Base-by-base conservation (phyloP, 2,888 invertebrate genomes). In the Cephus runcator region DNA sequence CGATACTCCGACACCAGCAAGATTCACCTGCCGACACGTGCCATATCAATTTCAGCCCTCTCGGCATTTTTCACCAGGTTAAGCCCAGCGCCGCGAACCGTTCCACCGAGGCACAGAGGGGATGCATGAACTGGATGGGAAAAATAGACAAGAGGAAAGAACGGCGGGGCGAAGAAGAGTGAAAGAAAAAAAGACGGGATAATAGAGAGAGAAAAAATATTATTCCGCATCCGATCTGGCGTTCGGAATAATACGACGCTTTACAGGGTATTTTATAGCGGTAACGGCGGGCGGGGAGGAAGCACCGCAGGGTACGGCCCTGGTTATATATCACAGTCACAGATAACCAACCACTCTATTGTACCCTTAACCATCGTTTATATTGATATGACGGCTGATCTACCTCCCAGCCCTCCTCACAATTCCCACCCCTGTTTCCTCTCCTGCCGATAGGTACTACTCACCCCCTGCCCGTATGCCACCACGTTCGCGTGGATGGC, bases 281-380 rank as follows among this genome's bases (percentile, higher is more conserved):
- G 74, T 34, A 35, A 35, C 36, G 71, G 76, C 34, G 73, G 76
- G 69, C n/a, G 12, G 75, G 76, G 73, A 71, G 75, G 34, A 73
- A 36, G 36, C 15, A n/a, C 69, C 35, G n/a, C 36, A 40, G 79
- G 74, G 73, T 78, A 79, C 78, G 80, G 69, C 73, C 71, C 80
- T 80, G 84, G 84, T 82, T 83, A 82, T 85, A 85, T 84, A 85
- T 86, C 85, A 85, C 81, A 76, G 78, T 75, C 79, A 79, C 81
- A 83, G 85, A 86, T 86, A 86, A 85, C 85, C 83, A 81, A 83
- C 81, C 82, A 78, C 81, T 84, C 84, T 83, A 86, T 85, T 85
- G 85, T 86, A 81, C 82, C 81, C 79, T 83, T 82, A 84, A 84
- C 83, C 85, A 84, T 86, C 83, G 83, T 85, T 85, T 85, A 84